Conservation (phyloP, 2,888 invertebrate species). For the Apocheima hispidaria region DNA sequence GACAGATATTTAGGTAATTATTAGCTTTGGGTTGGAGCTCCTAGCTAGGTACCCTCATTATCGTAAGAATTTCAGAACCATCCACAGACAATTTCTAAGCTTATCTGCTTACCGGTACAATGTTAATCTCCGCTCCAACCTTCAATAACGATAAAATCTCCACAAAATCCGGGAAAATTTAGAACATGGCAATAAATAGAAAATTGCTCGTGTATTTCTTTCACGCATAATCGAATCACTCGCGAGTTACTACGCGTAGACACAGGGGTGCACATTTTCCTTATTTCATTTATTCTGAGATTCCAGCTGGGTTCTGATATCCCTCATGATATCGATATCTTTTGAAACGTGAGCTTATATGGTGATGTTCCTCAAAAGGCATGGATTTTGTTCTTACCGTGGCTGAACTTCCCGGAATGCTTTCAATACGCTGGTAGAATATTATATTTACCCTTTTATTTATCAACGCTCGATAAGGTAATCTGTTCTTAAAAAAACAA, state of each 20-base stretch:
- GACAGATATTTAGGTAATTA: no score
- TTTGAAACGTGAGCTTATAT: conserved; percentile 22
- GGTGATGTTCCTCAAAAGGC: conserved; percentile 13
- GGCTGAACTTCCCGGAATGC: conserved; percentile 5
- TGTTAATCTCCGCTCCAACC: conserved; percentile 11
- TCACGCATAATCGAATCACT: conserved; percentile 39
- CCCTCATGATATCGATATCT: conserved; percentile 28
- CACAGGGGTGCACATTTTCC: conserved; percentile 37
- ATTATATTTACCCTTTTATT: neutral
- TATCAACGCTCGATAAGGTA: no score
- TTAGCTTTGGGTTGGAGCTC: no score
- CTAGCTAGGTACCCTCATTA: neutral
- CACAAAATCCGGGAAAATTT: conserved; percentile 23
- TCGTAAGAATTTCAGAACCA: neutral
- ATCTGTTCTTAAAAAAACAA: no score
- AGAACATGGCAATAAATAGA: conserved; percentile 32
- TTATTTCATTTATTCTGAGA: conserved; percentile 31
- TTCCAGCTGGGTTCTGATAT: conserved; percentile 32
- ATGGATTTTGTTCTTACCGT: conserved; percentile 11
- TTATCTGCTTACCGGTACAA: conserved; percentile 16
- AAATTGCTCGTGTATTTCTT: conserved; percentile 35
- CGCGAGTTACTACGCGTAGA: conserved; percentile 36
- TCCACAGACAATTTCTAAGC: neutral
- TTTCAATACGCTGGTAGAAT: neutral
- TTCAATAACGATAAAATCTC: conserved; percentile 23